Evolutionary conservation across 2,888 invertebrate genomes (phyloP), one percentile per base, ranked within the genome.

Genomic region (Drosophila kanekoi): DNA sequence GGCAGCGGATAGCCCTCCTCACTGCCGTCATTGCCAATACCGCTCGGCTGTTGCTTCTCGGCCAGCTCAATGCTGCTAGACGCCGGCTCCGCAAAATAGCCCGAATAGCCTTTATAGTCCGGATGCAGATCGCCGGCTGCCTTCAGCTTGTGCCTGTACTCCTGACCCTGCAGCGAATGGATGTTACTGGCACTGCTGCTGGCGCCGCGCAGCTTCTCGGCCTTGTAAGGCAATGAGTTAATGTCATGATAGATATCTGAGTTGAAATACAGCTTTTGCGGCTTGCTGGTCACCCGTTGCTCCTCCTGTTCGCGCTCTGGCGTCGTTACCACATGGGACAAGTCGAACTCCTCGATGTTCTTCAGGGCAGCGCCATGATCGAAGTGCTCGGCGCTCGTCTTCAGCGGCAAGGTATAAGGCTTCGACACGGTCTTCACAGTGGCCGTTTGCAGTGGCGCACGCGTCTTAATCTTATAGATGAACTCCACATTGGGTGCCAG

Each of bases 241-340:
- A 92, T 92, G 63, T 93, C 92, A 18, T 91, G 92, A 72, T 92
- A 93, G 40, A 91, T 92, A 38, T 93, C 92, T 0, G 91, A 91
- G 58, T 91, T 92, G 53, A 93, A 92, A 32, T 91, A 92, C 1
- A 92, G 66, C 37, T 92, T 92, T 3, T 88, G 90, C 1, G 89
- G 90, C 51, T 89, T 90, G 11, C 47, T 67, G 0, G 73, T 67
- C 8, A 76, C 77, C 1, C 75, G 58, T 13, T 83, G 78, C 6
- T 64, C 56, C 23, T 80, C 79, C 14, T 63, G 79, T 1, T 77
- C 76, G 1, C 72, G 78, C 14, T 91, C 90, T 0, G 79, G 77
- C 8, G 87, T 84, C 6, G 86, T 89, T 0, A 91, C 87, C 13
- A 90, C 90, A 72, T 92, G 91, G 1, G 92, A 89, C 10, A 90